Conservation (phyloP, 2,888 invertebrate species). For the Spialia ferax region DNA sequence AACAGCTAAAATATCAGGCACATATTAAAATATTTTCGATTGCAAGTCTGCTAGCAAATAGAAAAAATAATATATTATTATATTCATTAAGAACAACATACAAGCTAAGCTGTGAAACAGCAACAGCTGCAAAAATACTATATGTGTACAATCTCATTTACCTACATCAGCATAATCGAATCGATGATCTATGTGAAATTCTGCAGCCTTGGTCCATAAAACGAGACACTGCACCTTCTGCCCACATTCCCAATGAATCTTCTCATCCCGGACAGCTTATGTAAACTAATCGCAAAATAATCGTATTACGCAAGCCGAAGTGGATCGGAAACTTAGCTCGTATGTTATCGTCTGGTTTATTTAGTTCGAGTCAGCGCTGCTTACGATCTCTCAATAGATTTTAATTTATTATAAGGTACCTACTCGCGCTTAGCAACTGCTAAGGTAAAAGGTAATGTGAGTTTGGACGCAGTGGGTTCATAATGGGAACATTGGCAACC, state of each 20-base stretch:
- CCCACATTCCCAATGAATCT: constrained; percentile 52
- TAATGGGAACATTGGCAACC: too few relatives aligned
- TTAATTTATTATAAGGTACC: background rate
- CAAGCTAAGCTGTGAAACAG: too few relatives aligned
- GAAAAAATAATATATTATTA: too few relatives aligned
- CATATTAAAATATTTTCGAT: too few relatives aligned
- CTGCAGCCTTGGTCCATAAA: constrained; percentile 23
- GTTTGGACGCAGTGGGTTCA: too few relatives aligned
- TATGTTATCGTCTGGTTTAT: constrained; percentile 33
- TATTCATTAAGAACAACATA: too few relatives aligned
- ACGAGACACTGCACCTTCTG: constrained; percentile 22
- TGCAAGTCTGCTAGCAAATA: too few relatives aligned
- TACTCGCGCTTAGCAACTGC: background rate
- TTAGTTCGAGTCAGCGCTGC: constrained; percentile 10
- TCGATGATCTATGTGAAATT: constrained; percentile 9
- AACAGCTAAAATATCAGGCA: too few relatives aligned
- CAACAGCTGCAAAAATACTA: background rate
- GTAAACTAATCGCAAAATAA: constrained; percentile 27
- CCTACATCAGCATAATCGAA: constrained; percentile 17
- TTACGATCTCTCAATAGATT: constrained; percentile 9
- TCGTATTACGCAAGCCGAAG: constrained; percentile 26
- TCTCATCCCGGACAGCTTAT: constrained; percentile 48
- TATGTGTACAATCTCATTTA: background rate
- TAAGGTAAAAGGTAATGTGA: too few relatives aligned
- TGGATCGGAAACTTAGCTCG: constrained; percentile 42